Conservation (phyloP, 2,113 vertebrate species). For the Pionites leucogaster region DNA sequence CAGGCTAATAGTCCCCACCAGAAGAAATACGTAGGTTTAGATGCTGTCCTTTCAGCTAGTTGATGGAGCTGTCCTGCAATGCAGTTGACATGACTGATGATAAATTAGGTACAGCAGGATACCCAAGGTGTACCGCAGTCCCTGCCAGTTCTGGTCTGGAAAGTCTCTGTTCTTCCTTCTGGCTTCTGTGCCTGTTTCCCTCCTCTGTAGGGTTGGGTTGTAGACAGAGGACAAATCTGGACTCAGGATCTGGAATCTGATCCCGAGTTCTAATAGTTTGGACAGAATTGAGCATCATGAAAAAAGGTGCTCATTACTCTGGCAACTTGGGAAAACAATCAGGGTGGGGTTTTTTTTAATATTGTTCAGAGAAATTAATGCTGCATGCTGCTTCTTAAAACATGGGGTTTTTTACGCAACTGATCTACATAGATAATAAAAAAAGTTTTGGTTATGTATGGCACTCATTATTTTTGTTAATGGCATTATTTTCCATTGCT, state of each 20-base stretch:
- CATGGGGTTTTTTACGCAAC: not conserved
- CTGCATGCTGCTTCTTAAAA: not conserved
- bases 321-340: not conserved
- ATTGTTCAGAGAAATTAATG: not conserved
- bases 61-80: not conserved
- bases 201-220: accelerated
- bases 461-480: not conserved
- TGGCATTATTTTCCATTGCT: not conserved
- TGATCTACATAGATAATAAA: not conserved
- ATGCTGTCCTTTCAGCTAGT: not conserved
- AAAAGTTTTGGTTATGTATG: not conserved
- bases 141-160: not conserved
- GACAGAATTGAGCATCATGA: not conserved
- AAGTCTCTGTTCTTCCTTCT: not conserved
- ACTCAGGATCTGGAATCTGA: not conserved
- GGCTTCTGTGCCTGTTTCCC: not conserved
- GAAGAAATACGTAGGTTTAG: not conserved
- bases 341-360: not conserved
- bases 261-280: not conserved
- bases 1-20: not conserved
- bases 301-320: not conserved
- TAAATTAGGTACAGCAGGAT: not conserved
- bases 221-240: not conserved
- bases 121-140: not conserved
- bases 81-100: not conserved